phyloP scores from a whole-genome alignment of 2,888 invertebrate genomes.

The Dynastes hyllus region DNA sequence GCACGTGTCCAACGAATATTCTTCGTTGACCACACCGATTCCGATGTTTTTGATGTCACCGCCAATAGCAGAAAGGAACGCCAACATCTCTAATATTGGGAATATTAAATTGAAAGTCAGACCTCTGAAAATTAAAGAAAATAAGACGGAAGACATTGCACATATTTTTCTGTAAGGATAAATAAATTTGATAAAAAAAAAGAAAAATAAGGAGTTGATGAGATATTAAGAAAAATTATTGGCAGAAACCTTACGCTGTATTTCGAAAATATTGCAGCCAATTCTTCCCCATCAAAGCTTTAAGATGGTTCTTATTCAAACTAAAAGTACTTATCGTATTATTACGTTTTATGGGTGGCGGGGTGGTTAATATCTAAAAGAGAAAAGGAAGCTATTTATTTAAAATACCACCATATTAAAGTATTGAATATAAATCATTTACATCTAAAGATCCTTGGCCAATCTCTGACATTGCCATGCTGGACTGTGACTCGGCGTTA shows the following conservation, averaged over 20 bases:
- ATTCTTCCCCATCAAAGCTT: slow-evolving; percentile 63
- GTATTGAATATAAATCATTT: not conserved
- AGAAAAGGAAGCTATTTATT: not conserved
- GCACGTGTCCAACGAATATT: slow-evolving; percentile 70
- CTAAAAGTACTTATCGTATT: slow-evolving; percentile 50
- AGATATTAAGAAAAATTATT: no score
- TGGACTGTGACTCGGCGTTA: slow-evolving; percentile 52
- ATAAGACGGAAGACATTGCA: no score
- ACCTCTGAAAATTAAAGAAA: slow-evolving; percentile 75
- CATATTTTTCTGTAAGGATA: no score
- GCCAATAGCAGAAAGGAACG: slow-evolving; percentile 88
- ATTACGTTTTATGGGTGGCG: slow-evolving; percentile 17
- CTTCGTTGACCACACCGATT: slow-evolving; percentile 87
- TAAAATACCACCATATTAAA: not conserved
- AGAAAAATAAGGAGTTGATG: slow-evolving; percentile 1
- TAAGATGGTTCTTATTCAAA: slow-evolving; percentile 58
- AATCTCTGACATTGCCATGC: slow-evolving; percentile 52
- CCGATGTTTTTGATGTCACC: slow-evolving; percentile 82
- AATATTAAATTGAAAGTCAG: slow-evolving; percentile 87
- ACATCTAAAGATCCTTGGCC: slow-evolving; percentile 56
- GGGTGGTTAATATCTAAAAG: slow-evolving; percentile 44
- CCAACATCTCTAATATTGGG: slow-evolving; percentile 85
- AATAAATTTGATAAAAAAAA: slow-evolving; percentile 48
- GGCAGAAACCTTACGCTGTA: slow-evolving; percentile 51
- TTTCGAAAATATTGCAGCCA: slow-evolving; percentile 63